Conservation (phyloP, 2,113 vertebrate species). For the Scophthalmus maximus region DNA sequence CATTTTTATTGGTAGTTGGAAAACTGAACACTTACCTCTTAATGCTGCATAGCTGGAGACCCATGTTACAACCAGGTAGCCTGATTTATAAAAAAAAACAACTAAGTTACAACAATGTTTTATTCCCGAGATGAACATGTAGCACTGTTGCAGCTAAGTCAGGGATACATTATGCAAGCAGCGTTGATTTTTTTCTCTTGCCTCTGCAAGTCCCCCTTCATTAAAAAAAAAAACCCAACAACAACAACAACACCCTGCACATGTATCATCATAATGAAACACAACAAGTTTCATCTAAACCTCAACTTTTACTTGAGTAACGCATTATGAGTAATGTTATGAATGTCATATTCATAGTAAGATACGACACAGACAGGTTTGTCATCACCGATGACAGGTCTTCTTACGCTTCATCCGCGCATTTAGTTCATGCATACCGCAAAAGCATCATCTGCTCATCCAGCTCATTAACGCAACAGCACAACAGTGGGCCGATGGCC, state of each 20-base stretch:
- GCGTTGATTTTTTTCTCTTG: conserved; percentile 12
- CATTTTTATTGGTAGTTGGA: conserved; percentile 2
- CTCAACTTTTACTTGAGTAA: neutral
- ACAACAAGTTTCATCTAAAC: conserved; percentile 30
- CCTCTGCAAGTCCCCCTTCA: conserved; percentile 18
- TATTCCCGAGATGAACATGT: conserved; percentile 23
- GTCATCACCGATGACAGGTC: neutral
- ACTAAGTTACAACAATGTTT: too few relatives aligned
- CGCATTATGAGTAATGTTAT: neutral
- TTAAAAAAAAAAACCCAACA: too few relatives aligned
- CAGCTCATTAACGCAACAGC: conserved; percentile 63
- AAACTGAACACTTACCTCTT: conserved; percentile 13
- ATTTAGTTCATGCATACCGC: conserved; percentile 4
- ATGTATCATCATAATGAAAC: conserved; percentile 11
- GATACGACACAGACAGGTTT: neutral
- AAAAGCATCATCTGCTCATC: conserved; percentile 36
- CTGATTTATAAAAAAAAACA: conserved; percentile 14
- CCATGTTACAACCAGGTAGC: neutral
- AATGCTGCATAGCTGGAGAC: conserved; percentile 14
- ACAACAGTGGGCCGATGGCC: conserved; percentile 55
- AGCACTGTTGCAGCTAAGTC: neutral
- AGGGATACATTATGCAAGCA: conserved; percentile 11
- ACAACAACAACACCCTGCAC: too few relatives aligned
- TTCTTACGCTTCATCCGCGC: neutral
- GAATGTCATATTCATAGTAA: too few relatives aligned